Base-by-base conservation (phyloP, 2,113 vertebrate genomes). In the Lontra canadensis region DNA sequence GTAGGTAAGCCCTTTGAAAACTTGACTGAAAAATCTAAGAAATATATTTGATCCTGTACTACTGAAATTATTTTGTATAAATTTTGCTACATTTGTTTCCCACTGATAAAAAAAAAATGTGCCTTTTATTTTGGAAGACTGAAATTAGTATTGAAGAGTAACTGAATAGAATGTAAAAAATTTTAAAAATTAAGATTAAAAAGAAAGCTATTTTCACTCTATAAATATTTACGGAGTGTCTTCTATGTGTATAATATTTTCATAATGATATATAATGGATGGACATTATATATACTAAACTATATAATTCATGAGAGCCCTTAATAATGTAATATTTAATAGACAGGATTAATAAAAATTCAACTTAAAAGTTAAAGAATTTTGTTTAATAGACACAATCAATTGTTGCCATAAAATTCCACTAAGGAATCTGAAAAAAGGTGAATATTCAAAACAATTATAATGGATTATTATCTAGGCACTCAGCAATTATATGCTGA, bases 81-180 rank as follows among this genome's bases (percentile, higher is more conserved):
- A 42, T 74, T 59, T 74, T 80, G 15, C 61, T 79, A 44, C 31
- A 86, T 23, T 65, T 81, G 9, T 85, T 96, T 76, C 21, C 11
- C 74, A 86, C 23, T 74, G 26, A 47, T 7, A 31, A 88, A 74
- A 74, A 74, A 74, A 74, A 57, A 55, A 31, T 57, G 5, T 90
- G 23, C 71, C 36, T 36, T 90, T 90, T 78, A 55, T 31, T 92
- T 90, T 59, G 57, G 42, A 71, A 36, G 52, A 78, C 31, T 86
- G 29, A 76, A 95, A 95, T 36, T 57, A 82, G 93, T 78, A 71
- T 21, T 83, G 21, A 86, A 84, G 89, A 81, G 26, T 81, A 95
- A 78, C 17, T 21, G 26, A 83, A 63, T 63, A 89, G 55, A 82
- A 87, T 17, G 79, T 69, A 85, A 95, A n/a, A 49, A 49, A 49